These are phyloP conservation scores for Actenoides lindsayi DNA, from an alignment of 2,113 vertebrate species.

Conservation along the genomic window DNA sequence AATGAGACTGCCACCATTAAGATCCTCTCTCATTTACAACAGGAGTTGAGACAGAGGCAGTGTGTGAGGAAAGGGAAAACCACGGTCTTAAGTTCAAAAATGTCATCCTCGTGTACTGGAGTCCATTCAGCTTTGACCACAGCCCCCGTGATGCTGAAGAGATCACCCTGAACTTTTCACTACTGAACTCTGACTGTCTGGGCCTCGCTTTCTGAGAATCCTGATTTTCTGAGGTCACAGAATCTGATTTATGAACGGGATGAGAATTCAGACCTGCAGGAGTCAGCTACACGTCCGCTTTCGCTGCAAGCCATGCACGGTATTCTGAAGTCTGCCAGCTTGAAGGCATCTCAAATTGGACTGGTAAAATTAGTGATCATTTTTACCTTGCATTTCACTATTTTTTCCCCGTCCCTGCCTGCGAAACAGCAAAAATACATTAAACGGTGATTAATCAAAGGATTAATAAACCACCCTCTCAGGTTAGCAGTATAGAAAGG, in stretches of 20 bases:
- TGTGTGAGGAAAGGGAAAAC: background rate
- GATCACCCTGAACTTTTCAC: background rate
- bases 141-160: background rate
- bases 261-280: background rate
- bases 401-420: background rate
- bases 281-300: background rate
- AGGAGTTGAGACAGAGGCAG: background rate
- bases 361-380: background rate
- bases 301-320: background rate
- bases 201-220: background rate
- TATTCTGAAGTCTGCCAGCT: background rate
- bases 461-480: slow-evolving; percentile 2
- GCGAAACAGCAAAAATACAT: background rate
- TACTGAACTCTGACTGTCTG: background rate
- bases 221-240: background rate
- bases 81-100: background rate
- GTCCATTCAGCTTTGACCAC: background rate
- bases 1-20: background rate
- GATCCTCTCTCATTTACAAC: background rate
- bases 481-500: background rate
- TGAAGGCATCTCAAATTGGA: background rate
- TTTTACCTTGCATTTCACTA: background rate
- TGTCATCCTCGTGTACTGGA: background rate
- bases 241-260: background rate
- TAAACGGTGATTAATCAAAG: background rate